Evolutionary conservation across 2,113 vertebrate genomes (phyloP).

Genomic region (Anarhynchus alexandrinus): DNA sequence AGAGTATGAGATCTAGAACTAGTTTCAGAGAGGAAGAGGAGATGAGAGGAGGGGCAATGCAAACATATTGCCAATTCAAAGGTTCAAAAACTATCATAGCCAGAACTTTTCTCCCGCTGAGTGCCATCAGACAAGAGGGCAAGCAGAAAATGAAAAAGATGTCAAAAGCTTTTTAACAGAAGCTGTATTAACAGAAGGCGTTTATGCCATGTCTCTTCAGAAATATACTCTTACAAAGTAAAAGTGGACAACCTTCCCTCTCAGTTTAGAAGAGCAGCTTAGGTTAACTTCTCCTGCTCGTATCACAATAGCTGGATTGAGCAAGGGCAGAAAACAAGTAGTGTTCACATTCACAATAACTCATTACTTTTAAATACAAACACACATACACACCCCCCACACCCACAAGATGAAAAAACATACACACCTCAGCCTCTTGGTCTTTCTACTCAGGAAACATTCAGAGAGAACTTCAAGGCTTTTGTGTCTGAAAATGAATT

Average conservation of each 20-base stretch:
- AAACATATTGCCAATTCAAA: background rate
- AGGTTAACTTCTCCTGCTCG: background rate
- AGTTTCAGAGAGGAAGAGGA: background rate
- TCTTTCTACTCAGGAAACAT: background rate
- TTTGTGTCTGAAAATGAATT: fast-evolving
- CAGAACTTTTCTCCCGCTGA: background rate
- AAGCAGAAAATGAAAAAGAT: background rate
- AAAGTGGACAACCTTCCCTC: background rate
- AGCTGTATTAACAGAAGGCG: background rate
- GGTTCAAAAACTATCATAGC: background rate
- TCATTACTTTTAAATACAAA: background rate
- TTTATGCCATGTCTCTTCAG: background rate
- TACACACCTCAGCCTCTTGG: background rate
- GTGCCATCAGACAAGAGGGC: background rate
- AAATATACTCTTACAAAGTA: background rate
- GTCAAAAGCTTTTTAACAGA: background rate
- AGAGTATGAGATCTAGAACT: background rate
- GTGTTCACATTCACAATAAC: background rate
- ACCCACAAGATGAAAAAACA: background rate
- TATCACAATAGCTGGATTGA: background rate
- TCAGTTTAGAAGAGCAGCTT: background rate
- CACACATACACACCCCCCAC: background rate
- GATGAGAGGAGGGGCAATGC: background rate
- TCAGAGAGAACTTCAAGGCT: background rate
- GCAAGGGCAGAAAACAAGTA: background rate